phyloP scores from a whole-genome alignment of 2,113 vertebrate species.

The Python bivittatus region DNA sequence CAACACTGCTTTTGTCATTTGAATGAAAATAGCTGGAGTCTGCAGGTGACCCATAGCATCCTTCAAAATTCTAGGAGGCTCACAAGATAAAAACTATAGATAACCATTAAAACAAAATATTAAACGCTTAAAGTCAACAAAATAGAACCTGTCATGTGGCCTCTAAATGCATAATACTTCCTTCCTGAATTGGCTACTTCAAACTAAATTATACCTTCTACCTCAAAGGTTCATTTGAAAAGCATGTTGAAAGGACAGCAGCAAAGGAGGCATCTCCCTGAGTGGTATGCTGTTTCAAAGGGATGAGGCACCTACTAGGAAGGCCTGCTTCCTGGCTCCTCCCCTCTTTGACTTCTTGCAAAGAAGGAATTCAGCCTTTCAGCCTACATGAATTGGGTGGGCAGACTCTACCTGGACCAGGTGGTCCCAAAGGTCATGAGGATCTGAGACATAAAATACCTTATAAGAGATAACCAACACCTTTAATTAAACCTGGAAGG shows the following conservation, averaged over 20 bases:
- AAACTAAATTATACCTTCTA: neutral
- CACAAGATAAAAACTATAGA: neutral
- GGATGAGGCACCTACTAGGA: neutral
- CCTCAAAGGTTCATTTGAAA: neutral
- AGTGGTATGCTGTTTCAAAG: neutral
- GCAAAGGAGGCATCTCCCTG: neutral
- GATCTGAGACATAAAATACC: neutral
- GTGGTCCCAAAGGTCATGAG: neutral
- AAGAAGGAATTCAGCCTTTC: neutral
- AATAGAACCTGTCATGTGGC: neutral
- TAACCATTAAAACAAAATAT: neutral
- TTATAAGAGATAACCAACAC: neutral
- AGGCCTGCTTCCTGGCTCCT: neutral
- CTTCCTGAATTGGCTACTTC: neutral
- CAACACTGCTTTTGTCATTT: neutral
- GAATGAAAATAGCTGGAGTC: neutral
- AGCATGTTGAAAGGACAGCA: neutral
- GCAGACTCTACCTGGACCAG: neutral
- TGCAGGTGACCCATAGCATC: neutral
- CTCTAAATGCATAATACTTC: neutral
- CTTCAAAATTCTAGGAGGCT: neutral
- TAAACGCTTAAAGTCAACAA: neutral
- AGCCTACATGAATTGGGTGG: neutral
- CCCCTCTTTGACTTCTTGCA: neutral
- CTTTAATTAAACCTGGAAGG: neutral